phyloP scores from a whole-genome alignment of 2,113 vertebrate genomes.

The Toxotes jaculatrix region DNA sequence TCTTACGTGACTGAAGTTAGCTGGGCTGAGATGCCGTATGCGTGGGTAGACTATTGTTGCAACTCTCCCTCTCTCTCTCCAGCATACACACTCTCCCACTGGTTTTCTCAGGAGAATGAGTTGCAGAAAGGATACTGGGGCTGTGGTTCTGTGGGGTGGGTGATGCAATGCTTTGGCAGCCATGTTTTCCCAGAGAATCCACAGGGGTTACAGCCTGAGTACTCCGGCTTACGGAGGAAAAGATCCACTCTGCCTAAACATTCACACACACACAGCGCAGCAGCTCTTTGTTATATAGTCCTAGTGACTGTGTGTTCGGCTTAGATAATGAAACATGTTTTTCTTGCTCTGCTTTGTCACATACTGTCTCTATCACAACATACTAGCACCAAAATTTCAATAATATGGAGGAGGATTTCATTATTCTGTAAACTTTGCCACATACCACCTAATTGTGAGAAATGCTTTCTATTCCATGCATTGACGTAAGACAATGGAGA shows the following conservation, averaged over 20 bases:
- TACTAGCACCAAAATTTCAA: conserved; percentile 50
- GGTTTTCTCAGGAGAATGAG: conserved; percentile 57
- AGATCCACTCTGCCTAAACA: conserved; percentile 54
- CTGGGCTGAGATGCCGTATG: conserved; percentile 59
- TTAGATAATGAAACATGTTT: conserved; percentile 52
- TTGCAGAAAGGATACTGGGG: conserved; percentile 62
- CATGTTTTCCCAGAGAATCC: conserved; percentile 75
- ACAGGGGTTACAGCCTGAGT: conserved; percentile 59
- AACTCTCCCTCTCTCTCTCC: conserved; percentile 5
- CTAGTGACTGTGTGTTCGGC: conserved; percentile 14
- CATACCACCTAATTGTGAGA: conserved; percentile 63
- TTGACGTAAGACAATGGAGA: conserved; percentile 59
- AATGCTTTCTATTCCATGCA: conserved; percentile 43
- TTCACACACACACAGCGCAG: conserved; percentile 39
- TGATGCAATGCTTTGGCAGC: conserved; percentile 79
- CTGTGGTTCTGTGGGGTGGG: conserved; percentile 72
- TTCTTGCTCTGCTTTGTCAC: conserved; percentile 50
- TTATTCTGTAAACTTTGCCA: conserved; percentile 58
- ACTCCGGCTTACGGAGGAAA: conserved; percentile 46
- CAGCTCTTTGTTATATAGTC: conserved; percentile 40
- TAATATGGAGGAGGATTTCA: conserved; percentile 61
- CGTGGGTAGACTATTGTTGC: conserved; percentile 67
- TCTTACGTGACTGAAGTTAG: conserved; percentile 74
- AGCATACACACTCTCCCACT: conserved; percentile 35
- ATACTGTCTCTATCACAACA: conserved; percentile 44